phyloP scores from a whole-genome alignment of 2,113 vertebrate species.

The Balaeniceps rex region DNA sequence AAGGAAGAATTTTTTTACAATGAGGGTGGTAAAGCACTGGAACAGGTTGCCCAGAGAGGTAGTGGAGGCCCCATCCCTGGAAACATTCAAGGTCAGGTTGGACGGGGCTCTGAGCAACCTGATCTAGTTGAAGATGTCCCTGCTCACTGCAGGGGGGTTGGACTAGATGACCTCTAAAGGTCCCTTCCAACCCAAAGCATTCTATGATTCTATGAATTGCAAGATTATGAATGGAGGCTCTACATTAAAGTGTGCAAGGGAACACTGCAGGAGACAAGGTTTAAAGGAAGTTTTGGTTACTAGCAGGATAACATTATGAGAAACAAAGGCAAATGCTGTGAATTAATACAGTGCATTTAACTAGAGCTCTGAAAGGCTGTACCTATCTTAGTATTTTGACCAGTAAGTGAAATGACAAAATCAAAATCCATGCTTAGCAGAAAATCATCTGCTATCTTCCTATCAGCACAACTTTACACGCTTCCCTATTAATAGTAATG shows the following conservation, averaged over 20 bases:
- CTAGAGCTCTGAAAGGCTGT: not conserved
- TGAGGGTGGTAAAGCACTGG: no score
- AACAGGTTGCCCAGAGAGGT: no score
- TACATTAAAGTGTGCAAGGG: not conserved
- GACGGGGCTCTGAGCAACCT: no score
- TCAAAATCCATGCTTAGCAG: not conserved
- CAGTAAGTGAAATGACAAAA: not conserved
- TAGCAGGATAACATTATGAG: not conserved
- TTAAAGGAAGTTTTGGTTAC: not conserved
- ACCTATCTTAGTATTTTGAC: not conserved
- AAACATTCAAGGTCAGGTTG: no score
- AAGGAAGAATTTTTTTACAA: no score
- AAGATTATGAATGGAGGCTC: not conserved
- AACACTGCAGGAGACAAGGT: not conserved
- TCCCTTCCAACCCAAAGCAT: no score
- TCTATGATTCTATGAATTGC: no score
- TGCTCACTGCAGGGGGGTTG: no score
- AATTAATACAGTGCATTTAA: not conserved
- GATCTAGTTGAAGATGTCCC: no score
- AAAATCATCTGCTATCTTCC: not conserved
- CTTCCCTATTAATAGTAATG: not conserved
- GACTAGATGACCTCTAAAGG: no score
- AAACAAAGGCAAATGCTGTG: not conserved
- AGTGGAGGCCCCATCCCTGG: no score
- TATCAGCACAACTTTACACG: not conserved